Evolutionary conservation across 2,113 vertebrate genomes (phyloP).

Genomic region (Glaucidium brasilianum): DNA sequence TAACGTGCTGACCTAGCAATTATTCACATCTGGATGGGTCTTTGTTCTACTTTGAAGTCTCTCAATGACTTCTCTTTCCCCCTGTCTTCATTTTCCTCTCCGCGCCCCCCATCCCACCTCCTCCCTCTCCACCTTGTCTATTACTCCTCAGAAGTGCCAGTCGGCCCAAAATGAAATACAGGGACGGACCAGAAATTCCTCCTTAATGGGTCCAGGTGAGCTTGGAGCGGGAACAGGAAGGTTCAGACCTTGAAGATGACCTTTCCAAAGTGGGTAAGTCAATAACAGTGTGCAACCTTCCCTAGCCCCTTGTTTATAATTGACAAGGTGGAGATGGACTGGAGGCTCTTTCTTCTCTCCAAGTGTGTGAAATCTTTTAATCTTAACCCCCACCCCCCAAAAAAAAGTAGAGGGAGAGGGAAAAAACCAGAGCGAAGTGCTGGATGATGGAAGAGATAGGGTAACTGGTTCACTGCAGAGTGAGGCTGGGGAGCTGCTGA

Average conservation of each 20-base stretch:
- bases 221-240: slow-evolving; percentile 3
- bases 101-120: neutral
- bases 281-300: slow-evolving; percentile 39
- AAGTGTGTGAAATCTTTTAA: slow-evolving; percentile 21
- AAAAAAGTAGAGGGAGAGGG: accelerated
- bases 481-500: neutral
- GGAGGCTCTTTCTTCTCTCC: slow-evolving; percentile 43
- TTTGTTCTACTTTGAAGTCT: slow-evolving; percentile 70
- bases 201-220: slow-evolving; percentile 70
- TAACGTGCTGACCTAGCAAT: slow-evolving; percentile 69
- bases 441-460: neutral
- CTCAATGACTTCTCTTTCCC: slow-evolving; percentile 59
- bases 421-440: neutral
- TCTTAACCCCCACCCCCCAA: neutral
- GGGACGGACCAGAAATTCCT: slow-evolving; percentile 50
- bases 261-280: slow-evolving; percentile 50
- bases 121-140: slow-evolving; percentile 6
- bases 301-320: slow-evolving; percentile 10
- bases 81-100: slow-evolving; percentile 38
- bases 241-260: slow-evolving; percentile 57
- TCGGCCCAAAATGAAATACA: slow-evolving; percentile 34
- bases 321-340: slow-evolving; percentile 54
- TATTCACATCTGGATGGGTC: slow-evolving; percentile 69
- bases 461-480: neutral
- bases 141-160: slow-evolving; percentile 49